Percentiles rank a stretch among this genome's conserved stretches.
Conservation (phyloP, 2,888 invertebrate species). For the Teleogryllus oceanicus region DNA sequence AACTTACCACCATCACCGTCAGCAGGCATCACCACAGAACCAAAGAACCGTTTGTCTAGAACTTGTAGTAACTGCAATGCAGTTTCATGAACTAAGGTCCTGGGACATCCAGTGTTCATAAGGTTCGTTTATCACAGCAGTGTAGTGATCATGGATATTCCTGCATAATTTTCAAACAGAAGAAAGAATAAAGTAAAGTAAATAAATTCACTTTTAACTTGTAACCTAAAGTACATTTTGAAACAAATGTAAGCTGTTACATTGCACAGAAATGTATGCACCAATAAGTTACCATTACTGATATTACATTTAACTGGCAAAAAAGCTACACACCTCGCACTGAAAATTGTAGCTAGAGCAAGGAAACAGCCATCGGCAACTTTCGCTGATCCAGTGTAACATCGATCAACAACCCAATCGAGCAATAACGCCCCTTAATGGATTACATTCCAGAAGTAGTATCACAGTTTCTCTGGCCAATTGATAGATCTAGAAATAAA, state of each 20-base stretch:
- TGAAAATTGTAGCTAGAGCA: conserved; percentile 93
- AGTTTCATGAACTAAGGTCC: conserved; percentile 86
- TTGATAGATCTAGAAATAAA: conserved; percentile 69
- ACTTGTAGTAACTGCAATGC: conserved; percentile 91
- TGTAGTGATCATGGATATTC: conserved; percentile 96
- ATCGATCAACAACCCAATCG: conserved; percentile 97
- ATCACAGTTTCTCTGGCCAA: conserved; percentile 92
- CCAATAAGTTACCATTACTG: background rate
- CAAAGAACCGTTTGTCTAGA: conserved; percentile 93
- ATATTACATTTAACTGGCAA: background rate
- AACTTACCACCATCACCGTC: conserved; percentile 56
- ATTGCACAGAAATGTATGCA: background rate
- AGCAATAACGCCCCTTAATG: conserved; percentile 82
- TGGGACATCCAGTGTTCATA: conserved; percentile 92
- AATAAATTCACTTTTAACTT: background rate
- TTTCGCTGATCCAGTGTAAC: conserved; percentile 86
- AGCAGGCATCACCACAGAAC: conserved; percentile 67
- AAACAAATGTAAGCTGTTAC: background rate
- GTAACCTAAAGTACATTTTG: background rate
- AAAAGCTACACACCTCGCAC: conserved; percentile 69
- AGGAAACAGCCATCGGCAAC: conserved; percentile 96
- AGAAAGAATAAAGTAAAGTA: conserved; percentile 2
- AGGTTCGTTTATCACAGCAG: conserved; percentile 96
- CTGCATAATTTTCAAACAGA: conserved; percentile 50
- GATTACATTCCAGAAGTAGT: conserved; percentile 88